These are phyloP conservation scores for Antrozous pallidus DNA, from an alignment of 2,797 vertebrate species.

Conservation along the genomic window DNA sequence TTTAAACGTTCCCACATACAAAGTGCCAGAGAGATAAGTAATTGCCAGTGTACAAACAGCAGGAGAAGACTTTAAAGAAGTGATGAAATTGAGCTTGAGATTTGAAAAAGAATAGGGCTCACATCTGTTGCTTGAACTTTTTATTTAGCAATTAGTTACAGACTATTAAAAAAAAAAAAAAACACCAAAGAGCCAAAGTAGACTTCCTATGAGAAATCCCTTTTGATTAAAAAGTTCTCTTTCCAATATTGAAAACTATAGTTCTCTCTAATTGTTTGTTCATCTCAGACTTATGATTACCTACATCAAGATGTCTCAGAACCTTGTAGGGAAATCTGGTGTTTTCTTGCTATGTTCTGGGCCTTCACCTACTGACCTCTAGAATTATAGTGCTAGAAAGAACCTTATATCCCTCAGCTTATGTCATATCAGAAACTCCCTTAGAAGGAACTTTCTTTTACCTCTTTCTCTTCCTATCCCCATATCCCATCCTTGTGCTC, in stretches of 20 bases:
- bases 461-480: neutral
- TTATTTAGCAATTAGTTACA: neutral
- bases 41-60: neutral
- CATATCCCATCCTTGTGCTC: neutral
- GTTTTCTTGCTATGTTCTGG: neutral
- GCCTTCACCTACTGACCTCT: neutral
- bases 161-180: neutral
- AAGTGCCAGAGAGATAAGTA: neutral
- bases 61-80: neutral
- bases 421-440: neutral
- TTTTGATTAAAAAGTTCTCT: conserved; percentile 11
- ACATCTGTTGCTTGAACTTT: neutral
- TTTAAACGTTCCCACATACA: neutral
- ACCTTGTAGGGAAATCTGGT: neutral
- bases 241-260: neutral
- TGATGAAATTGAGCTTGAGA: neutral
- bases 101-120: neutral
- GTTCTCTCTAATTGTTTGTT: neutral
- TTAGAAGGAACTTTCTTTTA: neutral
- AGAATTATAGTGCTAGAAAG: neutral
- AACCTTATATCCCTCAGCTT: neutral
- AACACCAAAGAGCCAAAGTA: neutral
- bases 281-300: neutral
- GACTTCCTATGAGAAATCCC: neutral
- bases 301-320: neutral